A percentile compares a stretch with the other conserved stretches of the same genome.
phyloP scores from a whole-genome alignment of 2,888 invertebrate genomes.

The Taphrorychus bicolor region DNA sequence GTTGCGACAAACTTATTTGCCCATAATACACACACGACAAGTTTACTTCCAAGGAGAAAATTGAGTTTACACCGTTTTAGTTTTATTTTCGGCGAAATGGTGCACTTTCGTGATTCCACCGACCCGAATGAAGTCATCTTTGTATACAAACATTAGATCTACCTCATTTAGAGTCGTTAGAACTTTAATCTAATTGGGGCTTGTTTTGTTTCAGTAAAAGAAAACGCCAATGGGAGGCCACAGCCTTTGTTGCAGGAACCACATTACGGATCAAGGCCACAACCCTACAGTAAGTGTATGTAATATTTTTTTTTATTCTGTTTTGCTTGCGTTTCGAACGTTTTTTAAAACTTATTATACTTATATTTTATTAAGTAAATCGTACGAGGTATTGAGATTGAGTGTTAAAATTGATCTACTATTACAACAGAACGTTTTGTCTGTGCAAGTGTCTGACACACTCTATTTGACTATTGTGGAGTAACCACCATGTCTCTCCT shows the following conservation, averaged over 20 bases:
- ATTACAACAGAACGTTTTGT: too few species aligned
- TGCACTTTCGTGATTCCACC: not conserved
- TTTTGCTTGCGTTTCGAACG: too few species aligned
- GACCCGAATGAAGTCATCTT: not conserved
- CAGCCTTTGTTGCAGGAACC: conserved; percentile 89
- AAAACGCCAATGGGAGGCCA: conserved; percentile 66
- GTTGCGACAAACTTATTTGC: not conserved
- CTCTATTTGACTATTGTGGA: too few species aligned
- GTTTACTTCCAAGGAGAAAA: not conserved
- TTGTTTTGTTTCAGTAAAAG: conserved; percentile 58
- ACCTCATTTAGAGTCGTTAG: not conserved
- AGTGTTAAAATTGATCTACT: too few species aligned
- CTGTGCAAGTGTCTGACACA: too few species aligned
- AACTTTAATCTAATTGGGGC: not conserved
- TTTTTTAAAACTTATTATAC: not conserved
- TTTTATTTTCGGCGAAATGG: not conserved
- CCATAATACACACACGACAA: not conserved
- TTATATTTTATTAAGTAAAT: too few species aligned
- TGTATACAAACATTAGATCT: not conserved
- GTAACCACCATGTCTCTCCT: too few species aligned
- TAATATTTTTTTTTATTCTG: not conserved
- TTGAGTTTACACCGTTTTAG: not conserved
- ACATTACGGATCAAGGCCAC: conserved; percentile 85
- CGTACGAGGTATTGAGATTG: too few species aligned
- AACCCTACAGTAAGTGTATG: conserved; percentile 83